Percentiles rank a stretch among this genome's conserved stretches.
phyloP scores from a whole-genome alignment of 2,888 invertebrate genomes.

The Yponomeuta plumbellus region DNA sequence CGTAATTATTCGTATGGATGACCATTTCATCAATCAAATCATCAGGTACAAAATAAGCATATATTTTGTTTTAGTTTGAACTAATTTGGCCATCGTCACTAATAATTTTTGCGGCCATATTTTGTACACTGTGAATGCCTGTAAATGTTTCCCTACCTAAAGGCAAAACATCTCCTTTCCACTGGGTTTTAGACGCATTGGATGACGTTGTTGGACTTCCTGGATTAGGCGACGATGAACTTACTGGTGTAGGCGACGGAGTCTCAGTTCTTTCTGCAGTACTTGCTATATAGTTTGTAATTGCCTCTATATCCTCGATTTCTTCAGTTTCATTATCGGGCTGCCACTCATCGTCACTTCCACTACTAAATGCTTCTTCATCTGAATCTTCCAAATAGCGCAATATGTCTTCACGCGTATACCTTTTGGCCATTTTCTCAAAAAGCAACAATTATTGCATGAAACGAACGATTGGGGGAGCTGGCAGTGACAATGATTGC shows the following conservation, averaged over 20 bases:
- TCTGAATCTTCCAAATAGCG: slow-evolving; percentile 26
- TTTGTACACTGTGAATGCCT: slow-evolving; percentile 25
- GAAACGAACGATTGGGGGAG: neutral
- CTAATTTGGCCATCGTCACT: slow-evolving; percentile 21
- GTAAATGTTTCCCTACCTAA: slow-evolving; percentile 23
- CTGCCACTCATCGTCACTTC: slow-evolving; percentile 26
- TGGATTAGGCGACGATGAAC: slow-evolving; percentile 5
- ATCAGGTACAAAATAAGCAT: slow-evolving; percentile 23
- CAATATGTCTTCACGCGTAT: slow-evolving; percentile 22
- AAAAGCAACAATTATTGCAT: neutral
- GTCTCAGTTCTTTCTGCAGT: slow-evolving; percentile 10
- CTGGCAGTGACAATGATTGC: too few species aligned
- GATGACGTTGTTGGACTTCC: slow-evolving; percentile 8
- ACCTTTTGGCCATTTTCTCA: slow-evolving; percentile 2
- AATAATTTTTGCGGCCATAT: slow-evolving; percentile 21
- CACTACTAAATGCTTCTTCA: slow-evolving; percentile 24
- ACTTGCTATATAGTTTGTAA: slow-evolving; percentile 21
- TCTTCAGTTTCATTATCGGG: slow-evolving; percentile 23
- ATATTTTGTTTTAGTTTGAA: slow-evolving; percentile 23
- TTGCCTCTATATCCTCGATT: slow-evolving; percentile 25
- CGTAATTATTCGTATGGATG: slow-evolving; percentile 25
- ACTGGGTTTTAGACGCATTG: slow-evolving; percentile 12
- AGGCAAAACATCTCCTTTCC: slow-evolving; percentile 22
- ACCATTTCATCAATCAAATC: slow-evolving; percentile 26
- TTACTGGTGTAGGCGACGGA: slow-evolving; percentile 12